phyloP scores from a whole-genome alignment of 2,888 invertebrate species.

The Scotopteryx bipunctaria region DNA sequence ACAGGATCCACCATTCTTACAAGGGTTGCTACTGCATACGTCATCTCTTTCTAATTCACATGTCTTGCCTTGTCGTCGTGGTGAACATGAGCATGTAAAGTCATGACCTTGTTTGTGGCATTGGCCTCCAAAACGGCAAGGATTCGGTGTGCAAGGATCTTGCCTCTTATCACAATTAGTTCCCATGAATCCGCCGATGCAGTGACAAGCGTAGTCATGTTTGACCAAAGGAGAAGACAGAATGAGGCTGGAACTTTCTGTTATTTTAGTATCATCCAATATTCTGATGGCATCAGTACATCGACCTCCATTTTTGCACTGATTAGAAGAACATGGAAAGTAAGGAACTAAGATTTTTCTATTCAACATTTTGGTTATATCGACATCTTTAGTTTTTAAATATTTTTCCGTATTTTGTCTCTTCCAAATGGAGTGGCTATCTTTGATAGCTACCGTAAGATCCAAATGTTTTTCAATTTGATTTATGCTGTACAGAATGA shows the following conservation, averaged over 20 bases:
- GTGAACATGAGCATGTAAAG: conserved; percentile 92
- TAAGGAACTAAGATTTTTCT: conserved; percentile 87
- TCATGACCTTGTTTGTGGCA: conserved; percentile 93
- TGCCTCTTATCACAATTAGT: conserved; percentile 92
- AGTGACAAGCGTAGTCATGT: conserved; percentile 91
- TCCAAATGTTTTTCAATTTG: conserved; percentile 87
- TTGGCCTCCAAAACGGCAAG: conserved; percentile 92
- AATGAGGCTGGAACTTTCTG: conserved; percentile 91
- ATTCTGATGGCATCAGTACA: conserved; percentile 89
- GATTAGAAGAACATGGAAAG: conserved; percentile 88
- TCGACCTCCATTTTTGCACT: conserved; percentile 90
- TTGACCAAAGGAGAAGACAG: conserved; percentile 92
- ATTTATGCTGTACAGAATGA: conserved; percentile 89
- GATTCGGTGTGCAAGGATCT: conserved; percentile 95
- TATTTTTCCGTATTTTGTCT: conserved; percentile 86
- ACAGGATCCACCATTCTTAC: conserved; percentile 96
- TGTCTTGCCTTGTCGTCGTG: conserved; percentile 90
- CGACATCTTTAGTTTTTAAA: conserved; percentile 85
- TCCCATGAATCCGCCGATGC: conserved; percentile 93
- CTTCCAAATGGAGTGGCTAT: conserved; percentile 83
- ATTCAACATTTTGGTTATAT: conserved; percentile 86
- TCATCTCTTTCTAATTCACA: conserved; percentile 94
- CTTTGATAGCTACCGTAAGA: conserved; percentile 87
- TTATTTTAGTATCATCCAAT: conserved; percentile 87
- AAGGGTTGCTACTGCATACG: conserved; percentile 93